Conservation (phyloP, 1,140 invertebrate genomes). For the Charaxes varanes region DNA sequence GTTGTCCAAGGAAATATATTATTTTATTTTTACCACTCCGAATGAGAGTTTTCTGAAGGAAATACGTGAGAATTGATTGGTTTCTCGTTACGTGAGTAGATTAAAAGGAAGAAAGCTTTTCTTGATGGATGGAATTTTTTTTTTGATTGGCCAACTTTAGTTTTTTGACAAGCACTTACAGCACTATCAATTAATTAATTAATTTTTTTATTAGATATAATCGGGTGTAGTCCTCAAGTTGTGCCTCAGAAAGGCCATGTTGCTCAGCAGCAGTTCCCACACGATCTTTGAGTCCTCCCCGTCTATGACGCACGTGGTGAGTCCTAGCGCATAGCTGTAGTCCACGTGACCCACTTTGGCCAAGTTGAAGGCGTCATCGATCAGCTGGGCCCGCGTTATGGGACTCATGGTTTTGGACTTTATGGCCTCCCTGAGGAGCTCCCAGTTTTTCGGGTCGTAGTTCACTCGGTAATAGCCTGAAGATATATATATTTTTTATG, state of each 20-base stretch:
- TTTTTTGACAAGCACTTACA: too few relatives aligned
- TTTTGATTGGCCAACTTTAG: too few relatives aligned
- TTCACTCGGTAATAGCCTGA: constrained; percentile 83
- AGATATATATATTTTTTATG: too few relatives aligned
- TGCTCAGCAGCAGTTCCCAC: constrained; percentile 74
- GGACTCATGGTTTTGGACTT: constrained; percentile 50
- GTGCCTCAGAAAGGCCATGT: constrained; percentile 65
- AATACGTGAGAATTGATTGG: too few relatives aligned
- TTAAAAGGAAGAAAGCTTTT: too few relatives aligned
- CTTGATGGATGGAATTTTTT: too few relatives aligned
- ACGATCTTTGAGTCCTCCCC: constrained; percentile 77
- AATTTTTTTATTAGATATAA: too few relatives aligned
- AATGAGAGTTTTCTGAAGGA: too few relatives aligned
- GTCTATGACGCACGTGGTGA: constrained; percentile 77
- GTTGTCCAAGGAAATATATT: too few relatives aligned
- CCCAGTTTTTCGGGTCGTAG: constrained; percentile 83
- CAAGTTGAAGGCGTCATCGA: constrained; percentile 89
- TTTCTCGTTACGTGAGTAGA: too few relatives aligned
- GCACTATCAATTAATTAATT: too few relatives aligned
- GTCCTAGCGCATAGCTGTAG: constrained; percentile 76
- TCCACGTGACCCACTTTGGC: constrained; percentile 75
- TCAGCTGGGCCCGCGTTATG: constrained; percentile 84
- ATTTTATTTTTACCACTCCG: too few relatives aligned
- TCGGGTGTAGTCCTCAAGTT: constrained; percentile 49
- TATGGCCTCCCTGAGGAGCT: constrained; percentile 75